Evolutionary conservation across 2,888 invertebrate genomes (phyloP), one percentile per base, ranked within the genome.

Genomic region (Leptura quadrifasciata): DNA sequence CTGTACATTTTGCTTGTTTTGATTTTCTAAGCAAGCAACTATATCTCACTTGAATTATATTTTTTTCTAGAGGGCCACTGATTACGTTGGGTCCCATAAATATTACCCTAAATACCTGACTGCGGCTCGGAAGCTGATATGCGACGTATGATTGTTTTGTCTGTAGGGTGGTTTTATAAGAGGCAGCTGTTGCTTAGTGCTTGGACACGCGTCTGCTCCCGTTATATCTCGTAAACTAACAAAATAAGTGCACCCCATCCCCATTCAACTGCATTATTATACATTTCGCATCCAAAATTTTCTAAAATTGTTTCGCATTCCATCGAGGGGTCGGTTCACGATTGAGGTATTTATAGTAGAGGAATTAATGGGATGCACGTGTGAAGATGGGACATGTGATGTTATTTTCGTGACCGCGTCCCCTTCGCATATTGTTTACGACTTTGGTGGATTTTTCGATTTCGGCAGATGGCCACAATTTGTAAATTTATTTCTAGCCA

Each of bases 131-230:
- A 39, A 10, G 35, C n/a, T n/a, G 27, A 60, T 17, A 27, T n/a
- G 1, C 5, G 21, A 20, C 55, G 17, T 31, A 17, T 18, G 70
- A 70, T 60, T 58, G 39, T 35, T 70, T 58, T 27, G 70, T 70
- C 39, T 70, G 70, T n/a, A 15, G 70, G 55, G 70, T 63, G 20
- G 63, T 63, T 63, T 60, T 63, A 21, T 39, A 63, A 20, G 39
- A 6, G 54, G 65, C 65, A 65, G 65, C 65, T 65, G 65, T 52
- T 10, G 54, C 39, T 54, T 65, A 61, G 54, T 55, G 52, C 54
- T 72, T 74, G 65, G 74, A 65, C 76, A 76, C 76, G 76, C 76
- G 76, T 71, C 74, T 71, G 74, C 39, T 76, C 68, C 76, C 76
- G 76, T 73, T 76, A 72, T 75, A 67, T 54, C 55, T n/a, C 71